Base-by-base conservation (phyloP, 2,888 invertebrate genomes). In the Noctuana brunneofusca region DNA sequence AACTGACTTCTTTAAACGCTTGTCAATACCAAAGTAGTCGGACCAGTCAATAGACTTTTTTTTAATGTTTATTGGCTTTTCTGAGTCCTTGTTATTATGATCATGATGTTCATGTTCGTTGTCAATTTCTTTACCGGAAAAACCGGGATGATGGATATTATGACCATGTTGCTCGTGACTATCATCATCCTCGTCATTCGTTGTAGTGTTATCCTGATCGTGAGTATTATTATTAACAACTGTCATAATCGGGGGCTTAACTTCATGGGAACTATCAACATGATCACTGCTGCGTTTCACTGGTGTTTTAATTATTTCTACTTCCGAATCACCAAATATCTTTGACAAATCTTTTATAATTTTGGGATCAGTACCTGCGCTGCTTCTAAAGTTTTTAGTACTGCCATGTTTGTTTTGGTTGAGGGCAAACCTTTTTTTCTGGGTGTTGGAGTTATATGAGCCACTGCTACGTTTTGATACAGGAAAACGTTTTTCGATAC, bases 41-140 rank as follows among this genome's bases (percentile, higher is more conserved):
- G 96, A 95, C 97, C 97, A 97, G 74, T 97, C 95, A 65, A 97
- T 93, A 0, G 96, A 96, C 80, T 97, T 97, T 84, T 97, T 96
- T 67, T 94, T 94, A 6, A 96, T 81, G 24, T 89, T 87, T 43
- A 93, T 89, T 8, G 90, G 87, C 69, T 91, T 92, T 32, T 92
- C 92, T 16, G 78, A 69, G 58, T 84, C 81, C 20, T 68, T 65
- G 38, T 75, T 68, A 3, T 68, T 65, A 30, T 76, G 69, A 9
- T 69, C 64, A 27, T 69, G 65, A n/a, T 68, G 66, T 43, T 65
- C 69, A 58, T 78, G 71, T 20, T 66, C 69, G 27, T 69, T 65
- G 65, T 70, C 41, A 16, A 20, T 78, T 80, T 6, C 84, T 87
- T 66, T 92, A 87, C 68, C 89, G 87, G 66, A 63, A 57, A 69